Base-by-base conservation (phyloP, 2,113 vertebrate genomes). In the Callipepla californica region DNA sequence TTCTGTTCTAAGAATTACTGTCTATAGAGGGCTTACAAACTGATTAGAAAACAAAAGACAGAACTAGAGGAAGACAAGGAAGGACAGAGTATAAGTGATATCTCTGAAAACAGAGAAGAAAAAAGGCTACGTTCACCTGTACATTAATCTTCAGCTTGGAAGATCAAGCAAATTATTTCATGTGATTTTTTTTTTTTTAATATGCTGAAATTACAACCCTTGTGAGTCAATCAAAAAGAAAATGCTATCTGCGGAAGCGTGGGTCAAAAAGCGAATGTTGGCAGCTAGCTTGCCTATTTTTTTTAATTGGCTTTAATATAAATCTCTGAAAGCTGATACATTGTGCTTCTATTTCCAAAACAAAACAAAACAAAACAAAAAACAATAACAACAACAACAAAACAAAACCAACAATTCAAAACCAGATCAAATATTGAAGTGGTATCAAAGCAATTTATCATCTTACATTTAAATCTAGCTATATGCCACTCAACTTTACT, bases 251-350 rank as follows among this genome's bases (percentile, higher is more conserved):
- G 44, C 62, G 19, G 66, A 81, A 73, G 10, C 10, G 48, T 17
- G 45, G 40, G 58, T 84, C 14, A 58, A 44, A 78, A 80, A 51
- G 11, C 26, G 5, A 90, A 66, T 53, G 36, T 30, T 78, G 44
- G 78, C 78, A 25, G 17, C 23, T 79, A 65, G 13, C 21, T 87
- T 89, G 66, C 45, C 50, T 90, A 50, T 51, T 38, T 36, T 38
- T 73, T 84, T 80, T 42, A 92, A 82, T 85, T 82, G 34, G 10
- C 63, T 91, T 90, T 87, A 55, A 50, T 73, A 58, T 62, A 69
- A 80, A 85, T 87, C 36, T 94, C 69, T 87, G 81, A 93, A 85
- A 92, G 53, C 21, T 87, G 66, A 79, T 76, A 19, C 21, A 51
- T 80, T 65, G 81, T 1, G 2, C 23, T 89, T 93, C 58, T 89